Base-by-base conservation (phyloP, 1,140 invertebrate genomes). In the Pseudomyrmex pallidus region DNA sequence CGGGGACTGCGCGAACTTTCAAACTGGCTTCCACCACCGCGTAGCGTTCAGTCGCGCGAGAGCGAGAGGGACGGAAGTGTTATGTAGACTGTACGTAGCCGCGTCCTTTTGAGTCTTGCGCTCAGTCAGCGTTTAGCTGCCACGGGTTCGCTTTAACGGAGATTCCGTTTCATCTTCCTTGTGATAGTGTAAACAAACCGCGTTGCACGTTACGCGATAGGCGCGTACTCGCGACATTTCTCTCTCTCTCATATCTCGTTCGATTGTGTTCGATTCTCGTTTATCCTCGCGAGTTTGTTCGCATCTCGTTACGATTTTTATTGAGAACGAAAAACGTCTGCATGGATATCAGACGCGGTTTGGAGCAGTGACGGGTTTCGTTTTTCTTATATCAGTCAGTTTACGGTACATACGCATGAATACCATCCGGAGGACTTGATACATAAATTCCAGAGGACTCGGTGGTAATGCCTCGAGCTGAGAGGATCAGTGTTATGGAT, bases 11-110 rank as follows among this genome's bases (percentile, higher is more conserved):
- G 63, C 35, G 76, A 70, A 80, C 76, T 59, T 70, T 61, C 48
- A 20, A 80, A 72, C 66, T 68, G 54, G 76, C 76, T 70, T 66
- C 64, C 66, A 68, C 76, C 20, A 70, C 76, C 35, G 59, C 57
- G 22, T 46, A 46, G 9, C 57, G 54, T 15, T 13, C 44, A 48
- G 46, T 2, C 46, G 46, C 46, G 17, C 2, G 48, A 66, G 50
- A 74, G 22, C 20, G 56, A 73, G 44, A 35, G 73, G 64, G 20
- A 35, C 46, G 48, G 48, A 54, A 59, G 22, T 35, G 25, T 48
- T 63, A 63, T 67, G 74, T 46, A 22, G 15, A 10, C 25, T 46
- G 50, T 64, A 44, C 56, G 35, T n/a, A 61, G 54, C n/a, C 15
- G 44, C 54, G 54, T 78, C 52, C 64, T 78, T 35, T 46, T 20